Evolutionary conservation across 2,888 invertebrate genomes (phyloP).

Genomic region (Crossocerus cetratus): DNA sequence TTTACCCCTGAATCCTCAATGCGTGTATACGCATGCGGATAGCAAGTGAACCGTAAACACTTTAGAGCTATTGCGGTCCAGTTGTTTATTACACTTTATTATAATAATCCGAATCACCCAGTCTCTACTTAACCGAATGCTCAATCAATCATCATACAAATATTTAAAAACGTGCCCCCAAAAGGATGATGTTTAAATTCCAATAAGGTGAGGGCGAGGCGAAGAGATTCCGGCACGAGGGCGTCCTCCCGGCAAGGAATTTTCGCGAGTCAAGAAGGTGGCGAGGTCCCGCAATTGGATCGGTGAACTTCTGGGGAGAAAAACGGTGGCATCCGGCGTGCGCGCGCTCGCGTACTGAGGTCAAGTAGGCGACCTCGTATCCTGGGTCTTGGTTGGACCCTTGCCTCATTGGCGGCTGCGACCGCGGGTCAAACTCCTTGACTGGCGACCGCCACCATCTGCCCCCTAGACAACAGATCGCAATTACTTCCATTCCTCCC

Average conservation of each 20-base stretch:
- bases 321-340: slow-evolving; percentile 75
- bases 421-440: slow-evolving; percentile 73
- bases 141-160: too few relatives aligned
- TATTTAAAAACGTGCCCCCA: too few relatives aligned
- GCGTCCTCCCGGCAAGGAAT: slow-evolving; percentile 36
- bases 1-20: slow-evolving; percentile 54
- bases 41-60: slow-evolving; percentile 71
- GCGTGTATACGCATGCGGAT: slow-evolving; percentile 54
- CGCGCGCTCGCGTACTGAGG: slow-evolving; percentile 64
- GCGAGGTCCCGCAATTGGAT: slow-evolving; percentile 59
- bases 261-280: slow-evolving; percentile 51
- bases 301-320: slow-evolving; percentile 68
- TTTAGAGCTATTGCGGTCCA: slow-evolving; percentile 17
- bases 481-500: slow-evolving; percentile 49
- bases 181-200: too few relatives aligned
- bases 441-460: slow-evolving; percentile 72
- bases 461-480: slow-evolving; percentile 66
- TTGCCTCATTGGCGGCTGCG: slow-evolving; percentile 67
- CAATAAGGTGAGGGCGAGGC: neutral
- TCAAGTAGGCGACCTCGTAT: slow-evolving; percentile 75
- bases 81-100: too few relatives aligned
- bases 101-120: too few relatives aligned
- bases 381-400: slow-evolving; percentile 71
- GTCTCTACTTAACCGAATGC: too few relatives aligned
- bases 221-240: neutral